phyloP scores from a whole-genome alignment of 1,140 invertebrate genomes.

The Zaprionus gabonicus region DNA sequence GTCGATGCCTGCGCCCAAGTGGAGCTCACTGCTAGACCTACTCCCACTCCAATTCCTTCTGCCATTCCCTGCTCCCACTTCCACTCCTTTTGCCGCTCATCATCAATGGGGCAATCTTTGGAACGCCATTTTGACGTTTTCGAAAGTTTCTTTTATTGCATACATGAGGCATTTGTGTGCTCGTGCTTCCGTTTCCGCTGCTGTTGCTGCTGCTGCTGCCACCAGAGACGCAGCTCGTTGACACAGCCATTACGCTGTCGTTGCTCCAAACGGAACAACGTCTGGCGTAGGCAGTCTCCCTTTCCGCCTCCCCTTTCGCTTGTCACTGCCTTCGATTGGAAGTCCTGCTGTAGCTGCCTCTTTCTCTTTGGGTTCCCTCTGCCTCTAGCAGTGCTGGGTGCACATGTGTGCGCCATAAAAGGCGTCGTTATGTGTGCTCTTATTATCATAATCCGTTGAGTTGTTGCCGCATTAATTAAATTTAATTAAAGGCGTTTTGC shows the following conservation, averaged over 20 bases:
- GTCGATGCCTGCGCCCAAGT: conserved; percentile 13
- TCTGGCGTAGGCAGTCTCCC: conserved; percentile 43
- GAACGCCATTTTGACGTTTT: conserved; percentile 82
- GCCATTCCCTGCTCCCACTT: neutral
- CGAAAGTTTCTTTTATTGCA: conserved; percentile 84
- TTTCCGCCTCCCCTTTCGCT: neutral
- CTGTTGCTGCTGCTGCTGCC: conserved; percentile 16
- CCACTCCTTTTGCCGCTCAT: conserved; percentile 17
- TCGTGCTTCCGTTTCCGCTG: conserved; percentile 66
- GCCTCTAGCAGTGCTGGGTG: neutral
- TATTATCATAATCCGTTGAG: conserved; percentile 84
- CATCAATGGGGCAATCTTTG: conserved; percentile 79
- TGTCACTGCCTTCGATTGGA: conserved; percentile 14
- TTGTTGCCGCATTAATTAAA: conserved; percentile 83
- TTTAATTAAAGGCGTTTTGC: conserved; percentile 84
- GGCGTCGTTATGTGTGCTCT: conserved; percentile 76
- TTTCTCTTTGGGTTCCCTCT: neutral
- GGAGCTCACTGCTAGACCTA: neutral
- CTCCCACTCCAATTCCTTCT: neutral
- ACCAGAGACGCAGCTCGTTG: conserved; percentile 68
- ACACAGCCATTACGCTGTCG: conserved; percentile 76
- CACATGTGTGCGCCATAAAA: conserved; percentile 74
- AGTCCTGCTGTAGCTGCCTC: neutral
- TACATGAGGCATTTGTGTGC: conserved; percentile 83
- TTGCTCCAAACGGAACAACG: conserved; percentile 60